phyloP scores from a whole-genome alignment of 2,888 invertebrate genomes.

The Coenonympha arcania region DNA sequence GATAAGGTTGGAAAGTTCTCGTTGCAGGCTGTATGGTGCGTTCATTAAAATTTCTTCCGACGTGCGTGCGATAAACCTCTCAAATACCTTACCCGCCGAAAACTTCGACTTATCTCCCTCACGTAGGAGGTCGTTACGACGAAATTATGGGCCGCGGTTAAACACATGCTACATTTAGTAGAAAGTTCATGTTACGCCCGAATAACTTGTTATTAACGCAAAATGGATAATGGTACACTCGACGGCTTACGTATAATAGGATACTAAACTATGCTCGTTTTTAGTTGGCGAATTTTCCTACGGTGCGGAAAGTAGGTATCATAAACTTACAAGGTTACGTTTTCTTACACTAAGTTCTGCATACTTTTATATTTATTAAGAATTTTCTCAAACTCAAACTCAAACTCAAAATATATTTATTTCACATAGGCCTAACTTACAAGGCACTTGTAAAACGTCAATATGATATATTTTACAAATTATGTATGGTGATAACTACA shows the following conservation, averaged over 20 bases:
- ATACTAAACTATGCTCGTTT: not conserved
- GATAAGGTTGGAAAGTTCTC: not conserved
- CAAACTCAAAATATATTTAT: no score
- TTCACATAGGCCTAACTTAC: no score
- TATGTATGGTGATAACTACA: no score
- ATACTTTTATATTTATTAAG: no score
- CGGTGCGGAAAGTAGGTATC: no score
- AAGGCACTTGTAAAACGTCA: no score
- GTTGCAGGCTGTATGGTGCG: constrained; percentile 25
- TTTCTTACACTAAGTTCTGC: no score
- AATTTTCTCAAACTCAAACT: no score
- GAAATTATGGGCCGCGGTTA: constrained; percentile 68
- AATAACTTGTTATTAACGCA: constrained; percentile 59
- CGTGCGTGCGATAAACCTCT: constrained; percentile 67
- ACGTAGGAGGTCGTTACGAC: constrained; percentile 68
- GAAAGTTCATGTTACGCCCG: constrained; percentile 65
- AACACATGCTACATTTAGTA: constrained; percentile 73
- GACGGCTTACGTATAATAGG: not conserved
- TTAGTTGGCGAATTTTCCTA: not conserved
- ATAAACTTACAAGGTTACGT: no score
- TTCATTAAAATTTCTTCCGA: constrained; percentile 68
- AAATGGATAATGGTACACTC: constrained; percentile 37
- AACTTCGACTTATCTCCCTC: constrained; percentile 71
- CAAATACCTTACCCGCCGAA: constrained; percentile 53
- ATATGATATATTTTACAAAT: no score